These are phyloP conservation scores for Falco berigora DNA, from an alignment of 2,797 vertebrate genomes.

Conservation along the genomic window DNA sequence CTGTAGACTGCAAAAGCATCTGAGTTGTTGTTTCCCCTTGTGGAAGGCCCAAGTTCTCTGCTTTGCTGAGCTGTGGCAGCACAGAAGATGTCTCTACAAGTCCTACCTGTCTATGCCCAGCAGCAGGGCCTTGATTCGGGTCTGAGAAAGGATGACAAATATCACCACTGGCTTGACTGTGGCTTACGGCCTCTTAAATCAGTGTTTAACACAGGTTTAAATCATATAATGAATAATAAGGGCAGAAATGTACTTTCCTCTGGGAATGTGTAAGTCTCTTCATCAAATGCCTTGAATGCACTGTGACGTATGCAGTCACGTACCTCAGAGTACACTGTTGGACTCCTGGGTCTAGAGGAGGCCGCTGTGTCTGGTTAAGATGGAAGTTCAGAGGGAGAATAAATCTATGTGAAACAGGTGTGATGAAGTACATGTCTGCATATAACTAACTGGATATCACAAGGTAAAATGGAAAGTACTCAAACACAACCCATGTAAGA, in stretches of 20 bases:
- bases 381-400: not conserved
- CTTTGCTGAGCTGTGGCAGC: not conserved
- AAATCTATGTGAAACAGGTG: not conserved
- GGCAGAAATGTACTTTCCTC: not conserved
- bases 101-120: not conserved
- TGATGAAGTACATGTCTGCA: not conserved
- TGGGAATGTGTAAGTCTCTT: not conserved
- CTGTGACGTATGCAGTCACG: not conserved
- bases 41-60: not conserved
- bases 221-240: not conserved
- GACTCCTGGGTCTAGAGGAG: not conserved
- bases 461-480: not conserved
- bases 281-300: not conserved
- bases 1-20: not conserved
- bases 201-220: not conserved
- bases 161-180: not conserved
- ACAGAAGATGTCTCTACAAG: not conserved
- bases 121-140: not conserved
- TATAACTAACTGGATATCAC: not conserved
- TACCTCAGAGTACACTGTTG: not conserved
- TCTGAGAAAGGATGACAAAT: not conserved
- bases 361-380: not conserved
- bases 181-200: not conserved
- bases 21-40: fast-evolving
- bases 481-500: not conserved